These are phyloP conservation scores for Mesorhabditis spiculigera DNA, from an alignment of 2,888 invertebrate species.

Conservation along the genomic window DNA sequence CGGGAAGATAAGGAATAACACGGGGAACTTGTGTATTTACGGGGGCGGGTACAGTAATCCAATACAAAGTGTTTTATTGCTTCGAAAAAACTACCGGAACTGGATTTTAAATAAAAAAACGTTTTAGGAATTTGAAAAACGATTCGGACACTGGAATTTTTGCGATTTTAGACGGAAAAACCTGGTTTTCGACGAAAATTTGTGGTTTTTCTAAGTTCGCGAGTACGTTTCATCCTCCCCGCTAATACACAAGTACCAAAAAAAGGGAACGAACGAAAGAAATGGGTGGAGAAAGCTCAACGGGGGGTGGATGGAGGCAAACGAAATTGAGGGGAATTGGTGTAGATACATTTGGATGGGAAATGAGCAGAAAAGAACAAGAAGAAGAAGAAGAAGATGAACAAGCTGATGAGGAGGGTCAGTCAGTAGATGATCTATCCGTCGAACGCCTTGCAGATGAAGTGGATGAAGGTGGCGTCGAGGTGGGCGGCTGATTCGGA, in stretches of 20 bases:
- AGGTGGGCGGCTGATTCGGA: constrained; percentile 82
- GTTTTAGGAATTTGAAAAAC: too few relatives aligned
- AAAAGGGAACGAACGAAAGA: background rate
- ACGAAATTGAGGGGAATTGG: background rate
- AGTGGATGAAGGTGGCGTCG: constrained; percentile 78
- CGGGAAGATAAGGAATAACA: too few relatives aligned
- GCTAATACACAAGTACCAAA: background rate
- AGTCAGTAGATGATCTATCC: constrained; percentile 11
- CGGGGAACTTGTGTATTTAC: too few relatives aligned
- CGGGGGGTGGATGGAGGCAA: background rate
- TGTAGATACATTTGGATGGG: constrained; percentile 9
- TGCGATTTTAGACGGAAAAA: too few relatives aligned
- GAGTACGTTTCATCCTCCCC: background rate
- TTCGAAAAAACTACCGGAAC: too few relatives aligned
- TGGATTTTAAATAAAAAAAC: too few relatives aligned
- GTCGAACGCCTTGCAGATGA: constrained; percentile 25
- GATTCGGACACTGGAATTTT: too few relatives aligned
- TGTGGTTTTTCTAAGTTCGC: too few relatives aligned
- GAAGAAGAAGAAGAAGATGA: constrained; percentile 11
- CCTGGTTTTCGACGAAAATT: too few relatives aligned
- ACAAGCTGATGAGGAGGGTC: constrained; percentile 7
- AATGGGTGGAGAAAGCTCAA: constrained; percentile 1
- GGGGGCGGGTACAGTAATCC: too few relatives aligned
- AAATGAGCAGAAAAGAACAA: constrained; percentile 17
- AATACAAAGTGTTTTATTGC: too few relatives aligned